Base-by-base conservation (phyloP, 2,797 vertebrate species). In the Micropoecilia bifurca region DNA sequence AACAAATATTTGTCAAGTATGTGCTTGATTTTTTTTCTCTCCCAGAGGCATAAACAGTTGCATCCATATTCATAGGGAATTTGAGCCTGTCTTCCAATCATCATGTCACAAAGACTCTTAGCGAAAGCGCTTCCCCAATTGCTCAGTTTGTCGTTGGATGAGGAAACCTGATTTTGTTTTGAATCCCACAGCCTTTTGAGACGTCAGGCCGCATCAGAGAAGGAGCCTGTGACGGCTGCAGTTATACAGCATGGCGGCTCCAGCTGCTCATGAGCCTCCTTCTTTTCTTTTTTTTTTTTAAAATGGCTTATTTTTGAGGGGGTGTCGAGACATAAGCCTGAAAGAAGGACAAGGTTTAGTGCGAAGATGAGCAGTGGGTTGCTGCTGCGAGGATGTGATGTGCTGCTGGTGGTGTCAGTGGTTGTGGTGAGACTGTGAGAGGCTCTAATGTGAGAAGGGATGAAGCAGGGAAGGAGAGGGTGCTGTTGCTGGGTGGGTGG, bases 51-150 rank as follows among this genome's bases (percentile, higher is more conserved):
- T 93, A 95, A 96, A 95, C 90, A 93, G 83, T 85, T 82, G 84
- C 92, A 96, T 96, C 93, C 95, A 96, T 96, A 96, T 96, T 96
- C 95, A 96, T 96, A 85, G 89, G 90, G 90, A 93, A 88, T 94
- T 90, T 91, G 83, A 93, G 91, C 87, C 93, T 87, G 94, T 92
- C 91, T 92, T 75, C 90, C 93, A 93, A 93, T 95, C 93, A 91
- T 91, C 92, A 88, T 94, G 93, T 96, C 95, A 95, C 93, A 94
- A 93, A 95, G 92, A 93, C 92, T 93, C 94, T 96, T 95, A 95
- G 92, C 85, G 83, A 95, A 94, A 94, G 91, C 90, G 63, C 92
- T 91, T 95, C 94, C 88, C 90, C 92, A 90, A 88, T 89, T 87
- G 92, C 90, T 88, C 82, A 82, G 92, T 94, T 91, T 95, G 94